Evolutionary conservation across 2,888 invertebrate species (phyloP).

Genomic region (Drosophila cognata): DNA sequence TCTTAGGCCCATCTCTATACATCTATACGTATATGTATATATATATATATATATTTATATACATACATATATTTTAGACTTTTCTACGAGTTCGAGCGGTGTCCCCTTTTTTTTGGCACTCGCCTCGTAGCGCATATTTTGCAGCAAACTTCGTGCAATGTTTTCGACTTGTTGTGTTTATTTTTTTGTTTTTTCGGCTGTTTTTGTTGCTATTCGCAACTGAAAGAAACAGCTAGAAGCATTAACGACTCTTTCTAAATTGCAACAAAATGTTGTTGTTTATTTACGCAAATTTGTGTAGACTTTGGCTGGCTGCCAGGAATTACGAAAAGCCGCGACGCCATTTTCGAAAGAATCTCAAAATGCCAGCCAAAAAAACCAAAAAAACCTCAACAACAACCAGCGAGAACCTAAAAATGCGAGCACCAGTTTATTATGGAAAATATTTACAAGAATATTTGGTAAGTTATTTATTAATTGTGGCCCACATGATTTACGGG

Average conservation of each 20-base stretch:
- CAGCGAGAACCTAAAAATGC: slow-evolving; percentile 11
- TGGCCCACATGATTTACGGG: slow-evolving; percentile 8
- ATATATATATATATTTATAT: not conserved
- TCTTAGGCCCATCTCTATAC: slow-evolving; percentile 1
- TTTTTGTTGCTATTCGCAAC: slow-evolving; percentile 13
- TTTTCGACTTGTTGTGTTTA: slow-evolving; percentile 14
- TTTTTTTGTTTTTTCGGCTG: not conserved
- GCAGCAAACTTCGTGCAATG: slow-evolving; percentile 45
- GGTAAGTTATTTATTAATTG: slow-evolving; percentile 44
- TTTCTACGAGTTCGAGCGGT: slow-evolving; percentile 11
- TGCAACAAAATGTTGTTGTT: slow-evolving; percentile 77
- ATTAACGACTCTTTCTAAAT: slow-evolving; percentile 66
- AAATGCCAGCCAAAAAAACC: slow-evolving; percentile 41
- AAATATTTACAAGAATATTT: slow-evolving; percentile 57
- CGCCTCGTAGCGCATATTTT: slow-evolving; percentile 32
- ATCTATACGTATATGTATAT: not conserved
- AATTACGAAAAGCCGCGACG: slow-evolving; percentile 67
- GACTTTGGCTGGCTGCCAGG: slow-evolving; percentile 73
- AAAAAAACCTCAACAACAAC: slow-evolving; percentile 28
- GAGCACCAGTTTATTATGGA: slow-evolving; percentile 36
- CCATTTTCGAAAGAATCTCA: slow-evolving; percentile 47
- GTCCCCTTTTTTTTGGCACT: slow-evolving; percentile 60
- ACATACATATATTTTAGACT: not conserved
- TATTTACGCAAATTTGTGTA: slow-evolving; percentile 79
- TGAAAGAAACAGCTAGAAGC: slow-evolving; percentile 42